Conservation (phyloP, 2,113 vertebrate species). For the Hydrolagus affinis region DNA sequence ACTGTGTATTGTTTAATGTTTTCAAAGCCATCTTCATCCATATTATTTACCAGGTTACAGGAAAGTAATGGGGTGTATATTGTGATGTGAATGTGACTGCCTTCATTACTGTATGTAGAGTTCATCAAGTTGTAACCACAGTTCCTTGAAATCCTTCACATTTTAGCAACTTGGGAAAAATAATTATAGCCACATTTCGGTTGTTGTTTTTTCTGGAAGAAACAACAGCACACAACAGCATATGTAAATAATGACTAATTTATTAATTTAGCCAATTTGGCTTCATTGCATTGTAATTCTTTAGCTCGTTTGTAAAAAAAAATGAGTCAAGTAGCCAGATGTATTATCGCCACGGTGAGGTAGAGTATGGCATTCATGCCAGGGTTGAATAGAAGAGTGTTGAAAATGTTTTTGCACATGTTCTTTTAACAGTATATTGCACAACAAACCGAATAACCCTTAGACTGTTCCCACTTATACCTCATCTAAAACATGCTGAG, state of each 20-base stretch:
- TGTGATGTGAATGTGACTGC: neutral
- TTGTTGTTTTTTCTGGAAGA: neutral
- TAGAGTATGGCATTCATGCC: neutral
- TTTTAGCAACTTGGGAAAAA: neutral
- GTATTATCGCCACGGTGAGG: neutral
- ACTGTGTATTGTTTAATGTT: neutral
- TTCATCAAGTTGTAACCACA: neutral
- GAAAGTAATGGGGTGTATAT: neutral
- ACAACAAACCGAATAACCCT: neutral
- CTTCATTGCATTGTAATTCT: neutral
- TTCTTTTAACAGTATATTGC: neutral
- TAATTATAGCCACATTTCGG: neutral
- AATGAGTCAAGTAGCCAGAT: neutral
- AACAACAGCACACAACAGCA: neutral
- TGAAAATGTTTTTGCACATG: neutral
- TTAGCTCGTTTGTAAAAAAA: neutral
- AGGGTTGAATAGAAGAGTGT: neutral
- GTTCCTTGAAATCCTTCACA: no score
- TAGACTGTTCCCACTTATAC: neutral
- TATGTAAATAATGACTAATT: neutral
- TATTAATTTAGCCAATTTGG: neutral
- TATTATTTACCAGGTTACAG: neutral
- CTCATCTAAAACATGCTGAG: neutral
- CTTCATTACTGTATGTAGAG: no score
- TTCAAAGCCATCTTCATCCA: neutral